Evolutionary conservation across 2,888 invertebrate species (phyloP), one percentile per base, ranked within the genome.

Genomic region (Melitaea athalia): DNA sequence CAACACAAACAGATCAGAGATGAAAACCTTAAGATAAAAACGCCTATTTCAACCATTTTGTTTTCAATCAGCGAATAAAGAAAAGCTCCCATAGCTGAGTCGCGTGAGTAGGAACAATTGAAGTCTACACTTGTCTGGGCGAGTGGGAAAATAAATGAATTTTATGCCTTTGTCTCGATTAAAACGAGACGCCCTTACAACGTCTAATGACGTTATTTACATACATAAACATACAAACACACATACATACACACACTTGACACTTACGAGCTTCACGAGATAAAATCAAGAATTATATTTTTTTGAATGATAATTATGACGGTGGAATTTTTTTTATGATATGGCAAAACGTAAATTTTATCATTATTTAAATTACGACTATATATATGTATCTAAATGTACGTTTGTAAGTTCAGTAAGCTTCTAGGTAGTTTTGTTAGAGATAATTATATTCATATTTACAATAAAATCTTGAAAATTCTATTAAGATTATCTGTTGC

Each of bases 31-130:
- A 12, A 43, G 10, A 7, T 43, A 8, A 5, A 43, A 43, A 45
- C 10, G 4, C 11, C 11, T 14, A 4, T 45, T 45, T 12, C 8
- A 11, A 11, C 12, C 45, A 14, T 45, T 45, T 45, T 11, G 45
- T 45, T 45, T 52, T 52, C 12, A 12, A 52, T 24, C 52, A 24
- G 52, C 10, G 5, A 17, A 52, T 24, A 52, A 52, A 17, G n/a
- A 4, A 52, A 52, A 52, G 59, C 49, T 65, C n/a, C 15, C 64
- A 42, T 43, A 49, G 59, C 59, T 42, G 59, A 42, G 59, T 65
- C 49, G 64, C 64, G 64, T 65, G 64, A 65, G 59, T 43, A 52
- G 64, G 57, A 59, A 59, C 64, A 65, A 65, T 65, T 65, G 24
- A 43, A 31, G n/a, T 42, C 33, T 12, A 31, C 38, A 59, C 59